phyloP scores from a whole-genome alignment of 2,888 invertebrate genomes.

The Drosophila birchii region DNA sequence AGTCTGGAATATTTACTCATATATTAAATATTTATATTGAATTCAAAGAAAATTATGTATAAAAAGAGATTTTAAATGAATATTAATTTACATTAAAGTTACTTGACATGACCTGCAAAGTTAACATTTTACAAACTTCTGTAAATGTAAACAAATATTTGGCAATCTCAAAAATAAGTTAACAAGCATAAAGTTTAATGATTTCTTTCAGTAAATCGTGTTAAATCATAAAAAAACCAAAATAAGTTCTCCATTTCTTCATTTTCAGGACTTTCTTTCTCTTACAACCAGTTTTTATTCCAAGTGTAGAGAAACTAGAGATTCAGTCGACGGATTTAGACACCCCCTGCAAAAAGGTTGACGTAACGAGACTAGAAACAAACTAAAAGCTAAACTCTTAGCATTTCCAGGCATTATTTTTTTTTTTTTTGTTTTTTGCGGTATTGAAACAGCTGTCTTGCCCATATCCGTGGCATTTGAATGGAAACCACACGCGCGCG shows the following conservation, averaged over 20 bases:
- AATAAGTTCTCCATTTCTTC: no score
- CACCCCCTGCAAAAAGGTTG: slow-evolving; percentile 27
- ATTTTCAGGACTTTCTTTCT: background rate
- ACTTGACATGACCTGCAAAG: no score
- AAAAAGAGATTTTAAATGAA: no score
- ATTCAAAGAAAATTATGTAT: background rate
- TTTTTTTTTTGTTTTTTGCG: no score
- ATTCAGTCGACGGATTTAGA: slow-evolving; percentile 7
- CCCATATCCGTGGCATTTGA: slow-evolving; percentile 20
- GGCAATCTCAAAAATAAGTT: background rate
- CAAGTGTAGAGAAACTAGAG: slow-evolving; percentile 11
- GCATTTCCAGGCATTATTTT: slow-evolving; percentile 12
- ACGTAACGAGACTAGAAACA: slow-evolving; percentile 26
- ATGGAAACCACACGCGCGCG: slow-evolving; percentile 32
- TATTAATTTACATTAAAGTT: no score
- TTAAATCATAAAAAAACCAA: no score
- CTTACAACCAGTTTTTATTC: background rate
- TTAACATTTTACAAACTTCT: no score
- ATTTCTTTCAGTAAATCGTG: no score
- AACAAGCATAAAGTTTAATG: background rate
- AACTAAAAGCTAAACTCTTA: slow-evolving; percentile 11
- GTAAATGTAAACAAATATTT: background rate
- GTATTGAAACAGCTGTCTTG: slow-evolving; percentile 45
- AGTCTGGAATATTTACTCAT: background rate
- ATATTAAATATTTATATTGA: background rate